These are phyloP conservation scores for Jacana jacana DNA, from an alignment of 2,113 vertebrate genomes.

Conservation along the genomic window DNA sequence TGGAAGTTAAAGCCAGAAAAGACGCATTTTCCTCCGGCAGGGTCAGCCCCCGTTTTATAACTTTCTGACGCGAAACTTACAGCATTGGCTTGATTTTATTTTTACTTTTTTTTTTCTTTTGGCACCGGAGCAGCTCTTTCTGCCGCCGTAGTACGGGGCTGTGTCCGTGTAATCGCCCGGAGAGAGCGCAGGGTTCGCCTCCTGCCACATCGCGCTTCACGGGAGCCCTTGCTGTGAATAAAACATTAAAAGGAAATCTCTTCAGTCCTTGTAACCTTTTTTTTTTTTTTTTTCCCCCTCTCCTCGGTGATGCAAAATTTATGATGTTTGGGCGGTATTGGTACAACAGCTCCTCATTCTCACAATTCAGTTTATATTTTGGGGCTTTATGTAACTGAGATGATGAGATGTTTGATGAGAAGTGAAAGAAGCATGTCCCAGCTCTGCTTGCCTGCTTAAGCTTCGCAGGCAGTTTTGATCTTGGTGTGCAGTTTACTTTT, in stretches of 20 bases:
- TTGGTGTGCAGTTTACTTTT: background rate
- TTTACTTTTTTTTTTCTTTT: background rate
- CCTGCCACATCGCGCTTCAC: background rate
- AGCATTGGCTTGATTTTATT: background rate
- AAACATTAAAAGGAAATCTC: constrained; percentile 18
- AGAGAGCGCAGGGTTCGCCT: background rate
- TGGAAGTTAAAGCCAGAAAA: background rate
- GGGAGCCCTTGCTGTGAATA: constrained; percentile 2
- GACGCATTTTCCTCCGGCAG: background rate
- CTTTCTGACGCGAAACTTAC: constrained; percentile 1
- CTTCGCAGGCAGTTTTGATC: background rate
- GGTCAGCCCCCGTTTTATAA: background rate
- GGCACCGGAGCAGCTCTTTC: background rate
- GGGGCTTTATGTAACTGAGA: constrained; percentile 37
- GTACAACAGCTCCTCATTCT: constrained; percentile 27
- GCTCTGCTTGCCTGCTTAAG: background rate
- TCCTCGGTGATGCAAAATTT: background rate
- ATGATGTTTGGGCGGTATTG: constrained; percentile 41
- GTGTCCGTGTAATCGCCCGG: background rate
- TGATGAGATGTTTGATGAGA: background rate
- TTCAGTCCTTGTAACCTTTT: background rate
- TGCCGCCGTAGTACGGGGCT: background rate
- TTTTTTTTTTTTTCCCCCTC: accelerated
- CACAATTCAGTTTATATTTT: constrained; percentile 21
- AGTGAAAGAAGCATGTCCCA: background rate